A percentile compares a stretch with the other conserved stretches of the same genome.
Evolutionary conservation across 2,888 invertebrate genomes (phyloP).

Genomic region (Odontocolon sp.): DNA sequence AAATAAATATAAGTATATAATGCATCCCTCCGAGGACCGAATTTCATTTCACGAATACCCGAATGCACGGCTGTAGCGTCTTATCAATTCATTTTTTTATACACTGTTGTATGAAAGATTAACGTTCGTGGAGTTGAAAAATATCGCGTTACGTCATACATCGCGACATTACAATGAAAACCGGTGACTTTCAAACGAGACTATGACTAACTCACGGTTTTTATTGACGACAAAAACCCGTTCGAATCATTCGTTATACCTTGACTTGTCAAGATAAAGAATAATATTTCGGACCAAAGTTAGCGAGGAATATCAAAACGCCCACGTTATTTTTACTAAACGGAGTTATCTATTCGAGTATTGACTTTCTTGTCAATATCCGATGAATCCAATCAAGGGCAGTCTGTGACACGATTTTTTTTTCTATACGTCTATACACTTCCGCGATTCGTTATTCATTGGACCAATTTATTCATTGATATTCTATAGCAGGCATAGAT

Average conservation of each 20-base stretch:
- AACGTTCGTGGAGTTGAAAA: background rate
- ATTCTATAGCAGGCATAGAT: constrained; percentile 13
- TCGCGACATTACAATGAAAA: background rate
- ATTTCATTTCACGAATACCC: background rate
- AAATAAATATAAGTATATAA: background rate
- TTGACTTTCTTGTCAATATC: background rate
- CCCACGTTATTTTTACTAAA: background rate
- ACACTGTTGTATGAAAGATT: no score
- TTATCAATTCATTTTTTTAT: background rate
- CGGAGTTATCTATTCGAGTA: background rate
- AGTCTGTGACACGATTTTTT: constrained; percentile 1
- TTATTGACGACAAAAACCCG: background rate
- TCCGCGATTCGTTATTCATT: constrained; percentile 37
- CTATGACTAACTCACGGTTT: no score
- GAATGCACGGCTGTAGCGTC: background rate
- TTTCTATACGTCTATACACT: background rate
- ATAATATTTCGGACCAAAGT: background rate
- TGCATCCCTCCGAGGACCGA: background rate
- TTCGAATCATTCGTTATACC: background rate
- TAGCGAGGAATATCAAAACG: background rate
- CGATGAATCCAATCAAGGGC: constrained; percentile 7
- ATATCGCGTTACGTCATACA: background rate
- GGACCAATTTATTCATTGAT: constrained; percentile 24
- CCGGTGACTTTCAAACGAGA: background rate
- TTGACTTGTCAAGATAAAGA: background rate